Percentiles rank a stretch among this genome's conserved stretches.
These are phyloP conservation scores for Lycaon pictus DNA, from an alignment of 2,113 vertebrate species.

Conservation along the genomic window DNA sequence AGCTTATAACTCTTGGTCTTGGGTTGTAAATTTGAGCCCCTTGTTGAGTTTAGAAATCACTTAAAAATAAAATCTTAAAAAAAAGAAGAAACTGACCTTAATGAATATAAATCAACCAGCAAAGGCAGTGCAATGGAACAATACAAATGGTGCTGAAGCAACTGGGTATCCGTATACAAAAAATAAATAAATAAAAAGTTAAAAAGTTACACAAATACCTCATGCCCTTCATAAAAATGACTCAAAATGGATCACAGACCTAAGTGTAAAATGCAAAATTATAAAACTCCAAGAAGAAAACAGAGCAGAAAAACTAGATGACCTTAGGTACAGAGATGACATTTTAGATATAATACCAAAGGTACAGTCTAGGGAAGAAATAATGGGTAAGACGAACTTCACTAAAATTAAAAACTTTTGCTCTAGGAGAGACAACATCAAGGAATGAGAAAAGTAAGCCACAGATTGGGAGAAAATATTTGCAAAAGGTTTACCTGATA, in stretches of 20 bases:
- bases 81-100: neutral
- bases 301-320: neutral
- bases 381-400: neutral
- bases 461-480: neutral
- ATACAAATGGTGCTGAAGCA: neutral
- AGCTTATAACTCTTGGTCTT: neutral
- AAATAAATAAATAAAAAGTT: neutral
- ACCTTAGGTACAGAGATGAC: neutral
- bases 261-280: neutral
- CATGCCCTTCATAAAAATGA: neutral
- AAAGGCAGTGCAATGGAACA: neutral
- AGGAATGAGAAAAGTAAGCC: neutral
- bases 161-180: neutral
- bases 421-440: neutral
- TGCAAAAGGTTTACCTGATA: neutral
- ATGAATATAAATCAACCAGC: neutral
- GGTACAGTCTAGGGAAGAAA: neutral
- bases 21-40: neutral
- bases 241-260: neutral
- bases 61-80: neutral
- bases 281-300: neutral
- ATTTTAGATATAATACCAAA: neutral
- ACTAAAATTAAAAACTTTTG: neutral
- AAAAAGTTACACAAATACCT: neutral
- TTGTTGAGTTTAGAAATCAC: neutral